Evolutionary conservation across 2,797 vertebrate species (phyloP).

Genomic region (Micromesistius poutassou): DNA sequence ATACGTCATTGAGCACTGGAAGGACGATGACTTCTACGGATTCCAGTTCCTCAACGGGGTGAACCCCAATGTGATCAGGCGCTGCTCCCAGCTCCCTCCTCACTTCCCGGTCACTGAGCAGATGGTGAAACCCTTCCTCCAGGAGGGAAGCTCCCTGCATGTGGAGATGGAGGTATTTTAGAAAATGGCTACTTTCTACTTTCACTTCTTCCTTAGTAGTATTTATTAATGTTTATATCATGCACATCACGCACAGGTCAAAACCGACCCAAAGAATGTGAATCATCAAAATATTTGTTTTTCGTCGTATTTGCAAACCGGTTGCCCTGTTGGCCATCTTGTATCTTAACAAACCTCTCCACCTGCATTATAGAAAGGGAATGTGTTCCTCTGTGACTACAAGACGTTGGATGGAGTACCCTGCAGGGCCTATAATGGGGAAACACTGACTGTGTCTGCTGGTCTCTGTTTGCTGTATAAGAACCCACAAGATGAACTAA

Average conservation of each 20-base stretch:
- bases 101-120: slow-evolving; percentile 62
- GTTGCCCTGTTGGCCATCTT: background rate
- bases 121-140: slow-evolving; percentile 58
- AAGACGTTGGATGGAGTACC: slow-evolving; percentile 46
- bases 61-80: slow-evolving; percentile 57
- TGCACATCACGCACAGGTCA: background rate
- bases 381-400: slow-evolving; percentile 56
- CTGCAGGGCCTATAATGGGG: slow-evolving; percentile 19
- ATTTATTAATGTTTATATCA: background rate
- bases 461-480: slow-evolving; percentile 54
- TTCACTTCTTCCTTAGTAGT: background rate
- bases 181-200: too few relatives aligned
- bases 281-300: background rate
- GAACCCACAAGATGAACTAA: slow-evolving; percentile 51
- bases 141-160: slow-evolving; percentile 43
- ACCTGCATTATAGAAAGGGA: slow-evolving; percentile 39
- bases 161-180: slow-evolving; percentile 53
- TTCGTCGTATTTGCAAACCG: background rate
- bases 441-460: slow-evolving; percentile 22
- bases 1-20: slow-evolving; percentile 61
- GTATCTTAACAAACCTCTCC: background rate
- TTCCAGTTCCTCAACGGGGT: slow-evolving; percentile 61
- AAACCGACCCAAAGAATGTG: background rate
- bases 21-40: slow-evolving; percentile 64
- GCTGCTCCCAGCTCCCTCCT: slow-evolving; percentile 53